These are phyloP conservation scores for Vultur gryphus DNA, from an alignment of 2,797 vertebrate genomes.

Conservation along the genomic window DNA sequence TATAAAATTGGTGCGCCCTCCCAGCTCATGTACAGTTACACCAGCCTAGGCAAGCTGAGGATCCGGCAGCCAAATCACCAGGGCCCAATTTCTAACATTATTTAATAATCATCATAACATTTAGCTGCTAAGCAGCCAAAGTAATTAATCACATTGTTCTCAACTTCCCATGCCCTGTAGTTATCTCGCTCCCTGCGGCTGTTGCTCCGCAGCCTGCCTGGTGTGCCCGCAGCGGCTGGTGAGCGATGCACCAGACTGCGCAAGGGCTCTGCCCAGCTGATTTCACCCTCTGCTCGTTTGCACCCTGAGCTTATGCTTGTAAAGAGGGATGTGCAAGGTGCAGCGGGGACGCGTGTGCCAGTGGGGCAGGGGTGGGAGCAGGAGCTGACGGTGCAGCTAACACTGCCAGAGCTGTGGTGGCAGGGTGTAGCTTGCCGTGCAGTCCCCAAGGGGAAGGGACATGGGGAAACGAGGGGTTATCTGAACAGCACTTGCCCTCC, in stretches of 20 bases:
- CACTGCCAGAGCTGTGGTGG: neutral
- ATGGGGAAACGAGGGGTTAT: neutral
- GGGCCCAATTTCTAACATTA: neutral
- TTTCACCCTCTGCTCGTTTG: neutral
- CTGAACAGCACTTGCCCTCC: neutral
- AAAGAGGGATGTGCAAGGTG: neutral
- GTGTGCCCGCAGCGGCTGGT: accelerated
- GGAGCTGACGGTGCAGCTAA: neutral
- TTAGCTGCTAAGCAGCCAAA: neutral
- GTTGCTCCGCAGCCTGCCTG: accelerated
- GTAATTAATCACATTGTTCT: neutral
- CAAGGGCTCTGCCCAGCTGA: neutral
- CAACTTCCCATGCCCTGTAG: neutral
- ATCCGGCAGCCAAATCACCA: neutral
- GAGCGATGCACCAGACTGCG: accelerated
- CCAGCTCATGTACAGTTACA: neutral
- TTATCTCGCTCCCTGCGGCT: accelerated
- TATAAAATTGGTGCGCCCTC: neutral
- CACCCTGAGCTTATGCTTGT: neutral
- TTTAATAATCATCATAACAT: neutral
- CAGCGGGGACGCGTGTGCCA: accelerated
- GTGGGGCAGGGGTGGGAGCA: neutral
- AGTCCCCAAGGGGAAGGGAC: neutral
- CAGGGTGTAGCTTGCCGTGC: accelerated
- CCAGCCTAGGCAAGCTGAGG: neutral